A percentile compares a stretch with the other conserved stretches of the same genome.
Evolutionary conservation across 2,888 invertebrate genomes (phyloP).

Genomic region (Amiota mariae): DNA sequence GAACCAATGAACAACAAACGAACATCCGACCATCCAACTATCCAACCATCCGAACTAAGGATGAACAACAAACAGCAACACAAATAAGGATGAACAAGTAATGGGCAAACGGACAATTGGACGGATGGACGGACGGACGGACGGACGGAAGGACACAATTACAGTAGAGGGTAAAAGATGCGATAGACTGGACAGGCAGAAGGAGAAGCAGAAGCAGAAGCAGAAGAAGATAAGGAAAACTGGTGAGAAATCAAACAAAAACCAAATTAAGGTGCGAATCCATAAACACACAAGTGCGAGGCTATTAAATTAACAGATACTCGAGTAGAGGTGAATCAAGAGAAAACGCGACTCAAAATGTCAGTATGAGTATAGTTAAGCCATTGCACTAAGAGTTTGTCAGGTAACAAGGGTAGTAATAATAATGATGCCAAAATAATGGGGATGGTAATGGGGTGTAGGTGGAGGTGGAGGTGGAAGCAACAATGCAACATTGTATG

Average conservation of each 20-base stretch:
- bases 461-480: conserved; percentile 44
- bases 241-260: conserved; percentile 53
- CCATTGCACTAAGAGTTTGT: neutral
- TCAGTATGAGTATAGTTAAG: neutral
- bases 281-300: conserved; percentile 67
- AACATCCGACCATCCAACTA: no score
- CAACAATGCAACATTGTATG: conserved; percentile 51
- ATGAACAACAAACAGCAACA: no score
- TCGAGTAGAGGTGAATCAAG: neutral
- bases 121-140: neutral
- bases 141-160: neutral
- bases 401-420: neutral
- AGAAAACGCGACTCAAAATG: neutral
- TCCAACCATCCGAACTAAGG: no score
- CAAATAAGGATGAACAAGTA: no score
- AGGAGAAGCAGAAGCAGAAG: neutral
- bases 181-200: neutral
- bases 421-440: neutral
- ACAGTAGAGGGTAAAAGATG: conserved; percentile 17
- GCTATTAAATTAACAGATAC: conserved; percentile 58
- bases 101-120: neutral
- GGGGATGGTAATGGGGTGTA: neutral
- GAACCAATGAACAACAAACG: neutral
- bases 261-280: conserved; percentile 67
- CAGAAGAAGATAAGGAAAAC: neutral